Conservation (phyloP, 2,797 vertebrate genomes). For the Peromyscus aztecus region DNA sequence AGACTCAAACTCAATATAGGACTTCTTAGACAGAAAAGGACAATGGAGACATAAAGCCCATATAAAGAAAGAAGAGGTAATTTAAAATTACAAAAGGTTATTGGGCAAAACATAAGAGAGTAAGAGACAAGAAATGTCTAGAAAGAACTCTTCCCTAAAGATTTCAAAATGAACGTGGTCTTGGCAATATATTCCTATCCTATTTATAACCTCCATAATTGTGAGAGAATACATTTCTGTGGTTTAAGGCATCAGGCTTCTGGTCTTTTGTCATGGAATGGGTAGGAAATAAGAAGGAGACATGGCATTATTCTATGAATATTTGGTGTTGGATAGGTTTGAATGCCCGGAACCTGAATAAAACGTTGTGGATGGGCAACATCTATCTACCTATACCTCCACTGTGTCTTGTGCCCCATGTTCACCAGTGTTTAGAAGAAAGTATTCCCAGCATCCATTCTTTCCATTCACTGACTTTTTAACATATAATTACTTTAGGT, state of each 20-base stretch:
- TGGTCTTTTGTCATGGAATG: not conserved
- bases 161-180: not conserved
- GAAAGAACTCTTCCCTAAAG: not conserved
- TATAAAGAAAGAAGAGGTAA: not conserved
- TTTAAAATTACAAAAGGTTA: not conserved
- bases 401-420: fast-evolving
- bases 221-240: not conserved
- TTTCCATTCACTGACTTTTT: not conserved
- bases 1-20: not conserved
- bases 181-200: not conserved
- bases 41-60: not conserved
- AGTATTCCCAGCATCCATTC: not conserved
- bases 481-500: not conserved
- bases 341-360: not conserved
- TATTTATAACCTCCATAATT: not conserved
- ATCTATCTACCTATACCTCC: not conserved
- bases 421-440: not conserved
- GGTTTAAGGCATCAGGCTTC: not conserved
- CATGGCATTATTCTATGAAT: not conserved
- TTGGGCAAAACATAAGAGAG: not conserved
- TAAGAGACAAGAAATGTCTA: not conserved
- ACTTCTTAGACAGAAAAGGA: not conserved
- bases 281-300: not conserved
- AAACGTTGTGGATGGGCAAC: not conserved
- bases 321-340: not conserved